phyloP scores from a whole-genome alignment of 2,113 vertebrate genomes.

The Pangasianodon gigas region DNA sequence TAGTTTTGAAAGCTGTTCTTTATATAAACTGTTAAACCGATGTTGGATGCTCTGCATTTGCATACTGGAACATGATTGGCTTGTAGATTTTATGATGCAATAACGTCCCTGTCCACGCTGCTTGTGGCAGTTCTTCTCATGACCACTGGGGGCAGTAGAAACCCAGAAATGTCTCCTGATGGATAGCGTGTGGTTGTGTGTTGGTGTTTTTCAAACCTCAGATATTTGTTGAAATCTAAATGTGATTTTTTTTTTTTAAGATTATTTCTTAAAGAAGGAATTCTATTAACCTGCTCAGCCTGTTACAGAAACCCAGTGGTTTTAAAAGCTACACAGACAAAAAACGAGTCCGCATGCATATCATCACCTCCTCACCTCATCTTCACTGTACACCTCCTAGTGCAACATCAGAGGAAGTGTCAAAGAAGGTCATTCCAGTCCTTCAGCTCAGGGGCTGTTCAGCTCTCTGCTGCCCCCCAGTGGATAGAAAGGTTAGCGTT shows the following conservation, averaged over 20 bases:
- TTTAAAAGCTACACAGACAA: neutral
- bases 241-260: neutral
- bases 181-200: neutral
- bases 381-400: neutral
- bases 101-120: neutral
- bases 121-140: neutral
- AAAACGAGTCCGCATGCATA: neutral
- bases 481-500: neutral
- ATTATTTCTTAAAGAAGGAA: neutral
- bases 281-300: neutral
- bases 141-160: conserved; percentile 44
- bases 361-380: neutral
- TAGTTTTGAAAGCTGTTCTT: neutral
- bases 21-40: neutral
- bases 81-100: neutral
- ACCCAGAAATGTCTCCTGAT: neutral
- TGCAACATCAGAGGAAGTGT: neutral
- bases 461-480: neutral
- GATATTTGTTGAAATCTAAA: too few species aligned
- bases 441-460: neutral
- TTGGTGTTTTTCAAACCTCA: neutral
- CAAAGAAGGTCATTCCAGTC: neutral
- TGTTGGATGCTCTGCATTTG: neutral
- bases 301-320: neutral
- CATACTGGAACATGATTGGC: neutral